Evolutionary conservation across 2,888 invertebrate genomes (phyloP), one percentile per base, ranked within the genome.

Genomic region (Lamellibrachia columna): DNA sequence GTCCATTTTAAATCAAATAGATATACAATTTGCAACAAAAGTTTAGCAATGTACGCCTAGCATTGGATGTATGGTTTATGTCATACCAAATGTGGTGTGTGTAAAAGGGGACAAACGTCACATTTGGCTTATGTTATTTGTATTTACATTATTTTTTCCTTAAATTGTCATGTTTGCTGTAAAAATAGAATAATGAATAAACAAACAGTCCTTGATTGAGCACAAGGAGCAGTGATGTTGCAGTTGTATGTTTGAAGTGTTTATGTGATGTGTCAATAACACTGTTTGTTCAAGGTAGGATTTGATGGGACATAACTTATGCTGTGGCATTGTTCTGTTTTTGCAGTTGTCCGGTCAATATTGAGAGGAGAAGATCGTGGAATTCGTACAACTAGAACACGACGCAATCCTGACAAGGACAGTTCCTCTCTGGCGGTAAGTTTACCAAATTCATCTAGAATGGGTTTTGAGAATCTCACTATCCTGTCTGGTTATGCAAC

Each of bases 361-460:
- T n/a, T 75, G 22, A 75, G 75, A 22, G 75, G 75, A 22, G 75
- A 75, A n/a, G 22, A 15, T 75, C 22, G 75, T 75, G 75, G 75
- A 75, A 75, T 75, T 75, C 75, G 75, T 75, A 75, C 75, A 15
- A 75, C 75, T 75, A 75, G 75, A 75, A 75, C 75, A 75, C 75
- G 75, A 6, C 75, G 75, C 75, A 75, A 75, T 75, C 75, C 75
- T 3, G 22, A 75, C 75, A 75, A 75, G n/a, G 75, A 75, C 9
- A 55, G 55, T n/a, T 75, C 75, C 15, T 75, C 75, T 75, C 75
- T 75, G 75, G 15, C 22, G 75, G 75, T 75, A 75, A 75, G 75
- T 22, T 75, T 75, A n/a, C n/a, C 75, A 15, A 11, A n/a, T 75
- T 75, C 22, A 75, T 22, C 75, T 22, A 75, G 11, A 22, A 22